A percentile compares a stretch with the other conserved stretches of the same genome.
phyloP scores from a whole-genome alignment of 2,888 invertebrate genomes.

The Epinotia ramella region DNA sequence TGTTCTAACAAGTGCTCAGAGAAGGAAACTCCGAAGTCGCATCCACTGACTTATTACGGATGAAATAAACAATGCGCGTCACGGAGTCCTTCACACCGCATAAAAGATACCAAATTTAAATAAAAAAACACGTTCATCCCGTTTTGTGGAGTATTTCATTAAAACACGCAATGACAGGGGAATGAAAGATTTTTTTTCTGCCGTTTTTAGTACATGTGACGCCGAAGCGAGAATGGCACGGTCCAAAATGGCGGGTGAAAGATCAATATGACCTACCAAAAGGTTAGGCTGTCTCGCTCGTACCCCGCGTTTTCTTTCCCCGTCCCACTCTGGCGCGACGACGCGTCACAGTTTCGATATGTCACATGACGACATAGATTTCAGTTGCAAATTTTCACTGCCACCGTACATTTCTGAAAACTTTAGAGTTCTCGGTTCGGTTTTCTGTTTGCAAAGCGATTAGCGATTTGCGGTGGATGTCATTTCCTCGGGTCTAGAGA shows the following conservation, averaged over 20 bases:
- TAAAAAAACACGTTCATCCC: conserved; percentile 66
- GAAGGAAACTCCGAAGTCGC: conserved; percentile 11
- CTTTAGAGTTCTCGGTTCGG: conserved; percentile 62
- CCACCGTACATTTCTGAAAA: conserved; percentile 57
- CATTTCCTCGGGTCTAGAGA: conserved; percentile 66
- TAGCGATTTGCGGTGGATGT: conserved; percentile 72
- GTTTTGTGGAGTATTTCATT: conserved; percentile 78
- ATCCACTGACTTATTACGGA: conserved; percentile 41
- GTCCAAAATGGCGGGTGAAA: conserved; percentile 84
- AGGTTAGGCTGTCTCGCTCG: conserved; percentile 68
- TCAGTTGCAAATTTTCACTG: conserved; percentile 69
- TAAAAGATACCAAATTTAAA: conserved; percentile 76
- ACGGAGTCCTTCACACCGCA: conserved; percentile 66
- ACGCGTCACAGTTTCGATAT: conserved; percentile 73
- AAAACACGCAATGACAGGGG: conserved; percentile 78
- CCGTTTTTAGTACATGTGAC: conserved; percentile 73
- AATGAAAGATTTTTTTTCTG: conserved; percentile 72
- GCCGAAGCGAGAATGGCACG: conserved; percentile 80
- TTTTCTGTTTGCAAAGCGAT: conserved; percentile 74
- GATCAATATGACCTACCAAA: conserved; percentile 85
- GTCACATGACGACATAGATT: conserved; percentile 76
- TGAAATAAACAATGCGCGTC: conserved; percentile 52
- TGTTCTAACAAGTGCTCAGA: background rate
- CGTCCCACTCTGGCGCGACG: conserved; percentile 68
- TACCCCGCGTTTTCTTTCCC: conserved; percentile 52